phyloP scores from a whole-genome alignment of 2,113 vertebrate genomes.

The Crotalus viridis region DNA sequence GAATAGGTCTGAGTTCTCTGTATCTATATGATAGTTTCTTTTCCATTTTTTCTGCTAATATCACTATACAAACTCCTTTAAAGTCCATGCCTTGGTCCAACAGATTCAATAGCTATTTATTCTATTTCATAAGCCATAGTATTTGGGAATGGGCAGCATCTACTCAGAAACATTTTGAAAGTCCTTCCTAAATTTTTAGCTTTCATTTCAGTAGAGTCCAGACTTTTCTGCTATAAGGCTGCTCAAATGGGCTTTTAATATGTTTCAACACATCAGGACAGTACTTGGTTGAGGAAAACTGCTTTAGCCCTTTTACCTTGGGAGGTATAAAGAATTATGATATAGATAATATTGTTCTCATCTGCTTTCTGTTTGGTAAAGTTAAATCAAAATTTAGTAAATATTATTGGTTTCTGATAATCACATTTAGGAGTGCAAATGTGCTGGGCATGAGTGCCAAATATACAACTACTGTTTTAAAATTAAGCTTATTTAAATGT shows the following conservation, averaged over 20 bases:
- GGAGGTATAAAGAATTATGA: not conserved
- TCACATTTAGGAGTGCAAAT: not conserved
- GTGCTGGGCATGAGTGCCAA: not conserved
- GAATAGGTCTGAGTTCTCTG: slow-evolving; percentile 20
- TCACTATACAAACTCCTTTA: not conserved
- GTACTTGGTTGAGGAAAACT: not conserved
- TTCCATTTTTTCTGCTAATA: not conserved
- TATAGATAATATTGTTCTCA: not conserved
- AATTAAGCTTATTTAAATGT: not conserved
- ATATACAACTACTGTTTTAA: not conserved
- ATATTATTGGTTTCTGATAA: not conserved
- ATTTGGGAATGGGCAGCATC: not conserved
- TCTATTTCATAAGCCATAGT: not conserved
- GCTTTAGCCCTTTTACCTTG: not conserved
- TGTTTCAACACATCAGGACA: not conserved
- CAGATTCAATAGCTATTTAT: not conserved
- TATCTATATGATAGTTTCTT: not conserved
- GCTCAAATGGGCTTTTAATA: not conserved
- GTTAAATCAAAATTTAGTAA: not conserved
- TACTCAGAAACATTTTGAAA: not conserved
- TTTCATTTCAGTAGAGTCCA: not conserved
- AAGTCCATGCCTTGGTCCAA: not conserved
- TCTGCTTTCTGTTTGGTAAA: not conserved
- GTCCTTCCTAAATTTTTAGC: not conserved
- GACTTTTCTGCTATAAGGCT: not conserved